Base-by-base conservation (phyloP, 2,888 invertebrate genomes). In the Epistrophe grossulariae region DNA sequence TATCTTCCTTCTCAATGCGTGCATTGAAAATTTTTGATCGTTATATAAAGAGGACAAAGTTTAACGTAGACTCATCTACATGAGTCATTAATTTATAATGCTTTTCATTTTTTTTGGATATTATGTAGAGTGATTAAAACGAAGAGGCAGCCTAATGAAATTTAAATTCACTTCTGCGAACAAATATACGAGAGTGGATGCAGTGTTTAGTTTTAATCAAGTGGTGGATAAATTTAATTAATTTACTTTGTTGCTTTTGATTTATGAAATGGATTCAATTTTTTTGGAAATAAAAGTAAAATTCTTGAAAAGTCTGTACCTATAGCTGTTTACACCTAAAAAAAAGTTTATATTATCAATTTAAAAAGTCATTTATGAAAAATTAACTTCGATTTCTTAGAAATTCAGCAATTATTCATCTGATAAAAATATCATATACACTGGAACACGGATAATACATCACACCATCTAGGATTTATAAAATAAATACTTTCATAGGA, bases 171-270 rank as follows among this genome's bases (percentile, higher is more conserved):
- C 40, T 62, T 24, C 40, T 17, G 0, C 13, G 57, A 35, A 24
- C 5, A 24, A 24, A 62, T 24, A 28, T 4, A 43, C 8, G 28
- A 64, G n/a, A n/a, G n/a, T n/a, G n/a, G n/a, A n/a, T 31, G n/a
- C 19, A 40, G 38, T 64, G 11, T 11, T 17, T 28, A 28, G 28
- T 64, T 45, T 48, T 31, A n/a, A n/a, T 8, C 28, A 28, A 64
- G n/a, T 45, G n/a, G 60, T 24, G 4, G 45, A 9, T 45, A 17
- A 45, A 48, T 64, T 64, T 10, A 64, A 64, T 64, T n/a, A 64
- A 45, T 48, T 64, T 11, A 28, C 31, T n/a, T 31, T 64, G n/a
- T 31, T 31, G 15, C n/a, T 40, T 31, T 57, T 57, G 15, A 57
- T n/a, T 9, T 9, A 31, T n/a, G 9, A 31, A 31, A 57, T n/a